Evolutionary conservation across 2,797 vertebrate species (phyloP).

Genomic region (Rhodeus uyekii): DNA sequence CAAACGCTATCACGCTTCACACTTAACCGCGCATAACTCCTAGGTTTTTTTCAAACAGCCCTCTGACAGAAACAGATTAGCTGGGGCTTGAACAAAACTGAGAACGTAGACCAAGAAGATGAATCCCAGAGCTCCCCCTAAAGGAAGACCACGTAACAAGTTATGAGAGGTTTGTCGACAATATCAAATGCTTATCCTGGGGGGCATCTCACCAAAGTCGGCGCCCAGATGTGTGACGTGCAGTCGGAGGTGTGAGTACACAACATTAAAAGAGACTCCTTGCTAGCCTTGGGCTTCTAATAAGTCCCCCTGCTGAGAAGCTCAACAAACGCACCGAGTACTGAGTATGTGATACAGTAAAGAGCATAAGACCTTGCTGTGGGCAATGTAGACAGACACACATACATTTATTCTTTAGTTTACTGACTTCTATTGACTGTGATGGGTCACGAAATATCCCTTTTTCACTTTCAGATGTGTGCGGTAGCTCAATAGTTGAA

Average conservation of each 20-base stretch:
- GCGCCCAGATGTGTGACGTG: constrained; percentile 12
- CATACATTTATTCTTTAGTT: constrained; percentile 30
- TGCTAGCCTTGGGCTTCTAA: constrained; percentile 33
- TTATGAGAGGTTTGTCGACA: background rate
- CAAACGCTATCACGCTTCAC: constrained; percentile 72
- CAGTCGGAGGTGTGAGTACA: constrained; percentile 20
- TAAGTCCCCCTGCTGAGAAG: constrained; percentile 36
- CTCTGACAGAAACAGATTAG: constrained; percentile 54
- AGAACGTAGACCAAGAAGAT: background rate
- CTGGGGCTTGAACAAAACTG: background rate
- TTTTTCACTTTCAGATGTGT: constrained; percentile 33
- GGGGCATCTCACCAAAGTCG: constrained; percentile 45
- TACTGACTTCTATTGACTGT: constrained; percentile 30
- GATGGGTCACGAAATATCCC: constrained; percentile 38
- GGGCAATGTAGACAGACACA: constrained; percentile 9
- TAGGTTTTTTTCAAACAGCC: constrained; percentile 69
- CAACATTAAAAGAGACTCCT: constrained; percentile 25
- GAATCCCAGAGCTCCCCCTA: constrained; percentile 15
- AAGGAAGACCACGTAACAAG: constrained; percentile 20
- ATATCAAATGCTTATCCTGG: constrained; percentile 21
- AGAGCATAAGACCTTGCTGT: constrained; percentile 31
- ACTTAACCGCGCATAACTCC: constrained; percentile 75
- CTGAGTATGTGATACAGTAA: constrained; percentile 21
- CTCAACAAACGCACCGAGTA: constrained; percentile 13
- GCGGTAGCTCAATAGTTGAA: constrained; percentile 49